These are phyloP conservation scores for Harpegnathos saltator DNA, from an alignment of 1,140 invertebrate species.

Conservation along the genomic window DNA sequence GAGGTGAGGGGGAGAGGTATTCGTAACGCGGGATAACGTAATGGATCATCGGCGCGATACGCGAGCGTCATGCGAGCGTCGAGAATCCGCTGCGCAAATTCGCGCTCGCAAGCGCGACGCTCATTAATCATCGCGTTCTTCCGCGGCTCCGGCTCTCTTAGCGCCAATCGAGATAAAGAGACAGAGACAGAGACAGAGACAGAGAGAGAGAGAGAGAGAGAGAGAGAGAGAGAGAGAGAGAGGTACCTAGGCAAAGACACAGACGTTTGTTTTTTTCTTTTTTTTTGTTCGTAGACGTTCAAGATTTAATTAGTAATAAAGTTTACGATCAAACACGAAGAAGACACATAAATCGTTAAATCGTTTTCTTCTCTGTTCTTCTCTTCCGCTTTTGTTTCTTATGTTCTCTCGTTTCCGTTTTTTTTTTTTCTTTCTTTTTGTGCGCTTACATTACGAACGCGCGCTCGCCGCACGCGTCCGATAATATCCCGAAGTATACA, in stretches of 20 bases:
- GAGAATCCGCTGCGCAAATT: no score
- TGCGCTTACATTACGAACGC: conserved; percentile 68
- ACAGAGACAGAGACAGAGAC: conserved; percentile 61
- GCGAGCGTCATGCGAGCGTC: no score
- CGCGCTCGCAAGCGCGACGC: no score
- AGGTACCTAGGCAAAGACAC: conserved; percentile 69
- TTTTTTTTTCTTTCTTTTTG: conserved; percentile 45
- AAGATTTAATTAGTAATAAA: conserved; percentile 76
- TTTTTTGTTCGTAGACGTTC: conserved; percentile 67
- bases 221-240: conserved; percentile 48
- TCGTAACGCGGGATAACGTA: no score
- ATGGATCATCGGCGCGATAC: no score
- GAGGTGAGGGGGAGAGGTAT: no score
- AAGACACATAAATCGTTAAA: conserved; percentile 79
- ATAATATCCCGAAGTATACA: conserved; percentile 58
- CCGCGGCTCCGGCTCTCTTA: conserved; percentile 28
- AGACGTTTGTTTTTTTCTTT: conserved; percentile 23
- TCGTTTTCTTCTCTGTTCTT: conserved; percentile 36
- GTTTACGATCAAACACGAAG: conserved; percentile 76
- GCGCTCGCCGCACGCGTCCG: conserved; percentile 51
- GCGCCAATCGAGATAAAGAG: conserved; percentile 48
- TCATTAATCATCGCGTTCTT: conserved; percentile 31
- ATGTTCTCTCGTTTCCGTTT: neutral
- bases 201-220: conserved; percentile 63
- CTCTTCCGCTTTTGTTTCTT: neutral